phyloP scores from a whole-genome alignment of 2,797 vertebrate genomes.

The Rhynchotus rufescens region DNA sequence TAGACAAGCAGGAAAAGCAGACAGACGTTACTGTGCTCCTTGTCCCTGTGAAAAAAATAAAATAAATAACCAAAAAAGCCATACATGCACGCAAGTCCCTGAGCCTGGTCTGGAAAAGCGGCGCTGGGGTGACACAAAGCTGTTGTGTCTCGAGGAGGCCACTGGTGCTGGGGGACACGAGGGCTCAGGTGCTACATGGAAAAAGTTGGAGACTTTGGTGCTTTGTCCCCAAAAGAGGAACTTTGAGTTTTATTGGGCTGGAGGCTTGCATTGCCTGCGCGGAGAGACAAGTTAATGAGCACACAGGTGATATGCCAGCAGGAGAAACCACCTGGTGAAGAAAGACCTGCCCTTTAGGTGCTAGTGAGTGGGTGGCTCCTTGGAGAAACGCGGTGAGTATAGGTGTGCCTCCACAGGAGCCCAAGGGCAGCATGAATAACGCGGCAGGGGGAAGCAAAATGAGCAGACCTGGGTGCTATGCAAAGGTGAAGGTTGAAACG shows the following conservation, averaged over 20 bases:
- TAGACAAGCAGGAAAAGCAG: constrained; percentile 37
- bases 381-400: not conserved
- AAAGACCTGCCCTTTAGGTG: not conserved
- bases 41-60: not conserved
- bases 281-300: not conserved
- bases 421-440: not conserved
- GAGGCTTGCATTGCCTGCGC: not conserved
- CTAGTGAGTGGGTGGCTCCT: not conserved
- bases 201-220: not conserved
- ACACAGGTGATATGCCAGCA: not conserved
- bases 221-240: not conserved
- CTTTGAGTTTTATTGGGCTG: not conserved
- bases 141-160: not conserved
- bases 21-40: constrained; percentile 24
- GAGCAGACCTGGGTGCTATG: not conserved
- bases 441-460: not conserved
- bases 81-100: not conserved
- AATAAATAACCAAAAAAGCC: not conserved
- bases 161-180: not conserved
- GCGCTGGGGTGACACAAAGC: not conserved
- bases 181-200: not conserved
- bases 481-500: not conserved
- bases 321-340: not conserved
- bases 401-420: not conserved
- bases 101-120: not conserved